Conservation (phyloP, 1,140 invertebrate genomes). For the Rhizoglyphus robini region DNA sequence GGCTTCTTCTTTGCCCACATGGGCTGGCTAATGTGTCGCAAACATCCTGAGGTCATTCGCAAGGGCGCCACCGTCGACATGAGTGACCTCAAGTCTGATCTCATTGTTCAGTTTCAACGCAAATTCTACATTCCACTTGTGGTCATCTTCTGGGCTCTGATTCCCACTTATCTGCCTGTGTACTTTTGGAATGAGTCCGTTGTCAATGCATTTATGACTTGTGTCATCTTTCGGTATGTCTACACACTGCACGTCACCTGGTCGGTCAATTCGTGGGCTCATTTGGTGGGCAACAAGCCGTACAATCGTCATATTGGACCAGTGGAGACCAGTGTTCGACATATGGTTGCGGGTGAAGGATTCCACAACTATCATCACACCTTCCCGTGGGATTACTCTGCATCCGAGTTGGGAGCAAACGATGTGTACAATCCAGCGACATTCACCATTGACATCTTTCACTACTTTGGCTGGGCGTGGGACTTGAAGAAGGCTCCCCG, state of each 20-base stretch:
- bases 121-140: background rate
- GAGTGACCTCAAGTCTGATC: no score
- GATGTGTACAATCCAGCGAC: conserved; percentile 46
- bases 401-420: conserved; percentile 57
- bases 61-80: no score
- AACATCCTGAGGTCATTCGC: no score
- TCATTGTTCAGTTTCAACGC: no score
- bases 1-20: no score
- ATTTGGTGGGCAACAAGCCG: conserved; percentile 24
- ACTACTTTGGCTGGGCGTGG: conserved; percentile 38
- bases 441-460: conserved; percentile 40
- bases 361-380: conserved; percentile 45
- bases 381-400: conserved; percentile 59
- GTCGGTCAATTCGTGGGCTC: conserved; percentile 28
- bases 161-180: background rate
- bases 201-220: background rate
- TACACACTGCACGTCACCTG: conserved; percentile 20
- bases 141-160: background rate
- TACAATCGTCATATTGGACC: conserved; percentile 39
- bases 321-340: conserved; percentile 38
- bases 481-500: conserved; percentile 27
- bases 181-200: background rate
- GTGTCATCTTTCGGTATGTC: background rate
- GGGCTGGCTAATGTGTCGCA: no score
- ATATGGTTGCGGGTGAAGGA: conserved; percentile 39